Evolutionary conservation across 2,888 invertebrate genomes (phyloP).

Genomic region (Lochmaea crataegi): DNA sequence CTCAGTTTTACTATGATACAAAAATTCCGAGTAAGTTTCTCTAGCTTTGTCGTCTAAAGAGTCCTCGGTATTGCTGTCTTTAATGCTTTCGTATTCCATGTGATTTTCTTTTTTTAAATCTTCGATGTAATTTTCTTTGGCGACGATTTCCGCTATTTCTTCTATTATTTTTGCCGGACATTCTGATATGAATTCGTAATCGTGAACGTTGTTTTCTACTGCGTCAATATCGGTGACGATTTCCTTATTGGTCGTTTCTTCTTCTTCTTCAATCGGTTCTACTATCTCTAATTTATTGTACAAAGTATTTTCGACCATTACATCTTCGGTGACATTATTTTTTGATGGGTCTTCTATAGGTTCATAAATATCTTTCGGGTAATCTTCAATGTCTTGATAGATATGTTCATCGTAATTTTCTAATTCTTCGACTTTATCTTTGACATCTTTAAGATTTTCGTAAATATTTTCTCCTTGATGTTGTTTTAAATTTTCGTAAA

Average conservation of each 20-base stretch:
- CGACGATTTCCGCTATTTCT: conserved; percentile 20
- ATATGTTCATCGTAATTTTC: conserved; percentile 47
- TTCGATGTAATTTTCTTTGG: conserved; percentile 17
- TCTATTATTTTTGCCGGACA: neutral
- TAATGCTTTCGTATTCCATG: conserved; percentile 15
- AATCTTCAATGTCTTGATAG: conserved; percentile 54
- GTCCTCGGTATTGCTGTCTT: conserved; percentile 29
- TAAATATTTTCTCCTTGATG: conserved; percentile 50
- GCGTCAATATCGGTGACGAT: conserved; percentile 32
- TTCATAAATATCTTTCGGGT: conserved; percentile 35
- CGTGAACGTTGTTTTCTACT: conserved; percentile 15
- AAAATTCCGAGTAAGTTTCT: conserved; percentile 51
- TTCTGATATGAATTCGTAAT: conserved; percentile 20
- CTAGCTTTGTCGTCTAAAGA: conserved; percentile 34
- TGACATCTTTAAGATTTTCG: conserved; percentile 46
- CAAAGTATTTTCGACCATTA: conserved; percentile 41
- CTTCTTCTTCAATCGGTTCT: conserved; percentile 12
- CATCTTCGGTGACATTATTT: conserved; percentile 34
- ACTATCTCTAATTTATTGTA: conserved; percentile 27
- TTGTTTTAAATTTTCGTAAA: conserved; percentile 52
- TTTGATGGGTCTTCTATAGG: conserved; percentile 44
- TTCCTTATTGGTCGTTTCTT: conserved; percentile 11
- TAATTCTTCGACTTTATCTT: conserved; percentile 30
- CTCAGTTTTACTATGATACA: conserved; percentile 52
- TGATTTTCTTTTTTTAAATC: conserved; percentile 9